A percentile compares a stretch with the other conserved stretches of the same genome.
Conservation (phyloP, 2,888 invertebrate species). For the Torymus auratus region DNA sequence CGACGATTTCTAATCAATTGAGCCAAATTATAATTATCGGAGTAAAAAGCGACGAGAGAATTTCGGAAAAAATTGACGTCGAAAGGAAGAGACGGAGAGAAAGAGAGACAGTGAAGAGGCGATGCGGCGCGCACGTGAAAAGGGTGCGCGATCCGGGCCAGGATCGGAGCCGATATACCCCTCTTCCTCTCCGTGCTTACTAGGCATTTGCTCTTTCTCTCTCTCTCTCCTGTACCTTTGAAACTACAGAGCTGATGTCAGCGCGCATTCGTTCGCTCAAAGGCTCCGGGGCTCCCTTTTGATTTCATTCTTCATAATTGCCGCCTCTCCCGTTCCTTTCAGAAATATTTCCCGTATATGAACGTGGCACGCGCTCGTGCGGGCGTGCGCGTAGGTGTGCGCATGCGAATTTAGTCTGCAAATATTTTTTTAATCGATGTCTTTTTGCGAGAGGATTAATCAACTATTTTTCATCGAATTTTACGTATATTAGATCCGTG, state of each 20-base stretch:
- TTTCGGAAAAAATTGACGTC: not conserved
- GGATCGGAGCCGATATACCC: not conserved
- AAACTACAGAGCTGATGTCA: constrained; percentile 34
- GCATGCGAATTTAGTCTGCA: no score
- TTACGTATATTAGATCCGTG: no score
- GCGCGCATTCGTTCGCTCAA: constrained; percentile 18
- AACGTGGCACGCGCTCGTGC: no score
- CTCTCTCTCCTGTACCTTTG: constrained; percentile 18
- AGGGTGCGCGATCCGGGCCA: not conserved
- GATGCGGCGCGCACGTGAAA: not conserved
- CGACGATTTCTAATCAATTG: no score
- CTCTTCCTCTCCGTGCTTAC: constrained; percentile 19
- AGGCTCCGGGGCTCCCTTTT: constrained; percentile 6
- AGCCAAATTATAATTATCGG: no score
- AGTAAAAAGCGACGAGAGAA: not conserved
- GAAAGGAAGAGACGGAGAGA: not conserved
- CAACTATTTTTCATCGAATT: no score
- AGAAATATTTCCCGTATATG: no score
- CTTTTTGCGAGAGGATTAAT: no score
- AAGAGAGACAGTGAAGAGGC: not conserved
- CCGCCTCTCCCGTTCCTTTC: not conserved
- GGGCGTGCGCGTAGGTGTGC: no score
- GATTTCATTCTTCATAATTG: constrained; percentile 39
- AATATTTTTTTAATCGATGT: no score
- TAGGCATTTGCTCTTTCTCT: constrained; percentile 8